Evolutionary conservation across 2,888 invertebrate species (phyloP).

Genomic region (Philhelius pedissequus): DNA sequence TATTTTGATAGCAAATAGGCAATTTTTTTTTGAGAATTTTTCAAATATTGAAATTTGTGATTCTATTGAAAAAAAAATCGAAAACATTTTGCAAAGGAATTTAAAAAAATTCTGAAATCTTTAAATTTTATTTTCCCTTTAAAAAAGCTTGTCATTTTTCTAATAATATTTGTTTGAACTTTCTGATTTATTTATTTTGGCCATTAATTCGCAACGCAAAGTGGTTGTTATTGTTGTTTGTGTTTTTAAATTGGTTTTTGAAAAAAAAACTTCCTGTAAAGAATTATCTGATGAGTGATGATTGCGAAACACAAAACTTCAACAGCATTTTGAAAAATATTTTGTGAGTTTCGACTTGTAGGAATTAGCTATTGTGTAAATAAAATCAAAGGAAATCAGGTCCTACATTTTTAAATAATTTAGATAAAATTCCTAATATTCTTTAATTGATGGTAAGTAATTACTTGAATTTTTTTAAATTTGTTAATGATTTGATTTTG

Average conservation of each 20-base stretch:
- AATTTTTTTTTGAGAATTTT: constrained; percentile 5
- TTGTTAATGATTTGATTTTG: neutral
- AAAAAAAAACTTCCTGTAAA: neutral
- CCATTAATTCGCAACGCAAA: constrained; percentile 29
- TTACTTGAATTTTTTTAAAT: neutral
- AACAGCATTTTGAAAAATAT: neutral
- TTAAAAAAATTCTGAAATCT: neutral
- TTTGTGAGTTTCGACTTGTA: no score
- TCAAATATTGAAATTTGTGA: neutral
- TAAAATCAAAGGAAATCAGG: no score
- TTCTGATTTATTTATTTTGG: constrained; percentile 16
- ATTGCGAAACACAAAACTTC: neutral
- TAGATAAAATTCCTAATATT: neutral
- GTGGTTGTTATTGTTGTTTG: constrained; percentile 55
- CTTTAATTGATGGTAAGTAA: neutral
- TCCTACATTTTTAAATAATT: neutral
- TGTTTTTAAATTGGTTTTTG: neutral
- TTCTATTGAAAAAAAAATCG: no score
- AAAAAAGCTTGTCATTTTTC: neutral
- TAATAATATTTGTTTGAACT: neutral
- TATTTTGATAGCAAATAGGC: constrained; percentile 11
- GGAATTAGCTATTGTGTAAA: no score
- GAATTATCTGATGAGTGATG: constrained; percentile 28
- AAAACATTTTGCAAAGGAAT: neutral
- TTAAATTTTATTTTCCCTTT: neutral